Conservation (phyloP, 2,797 vertebrate genomes). For the Clarias laeviceps region DNA sequence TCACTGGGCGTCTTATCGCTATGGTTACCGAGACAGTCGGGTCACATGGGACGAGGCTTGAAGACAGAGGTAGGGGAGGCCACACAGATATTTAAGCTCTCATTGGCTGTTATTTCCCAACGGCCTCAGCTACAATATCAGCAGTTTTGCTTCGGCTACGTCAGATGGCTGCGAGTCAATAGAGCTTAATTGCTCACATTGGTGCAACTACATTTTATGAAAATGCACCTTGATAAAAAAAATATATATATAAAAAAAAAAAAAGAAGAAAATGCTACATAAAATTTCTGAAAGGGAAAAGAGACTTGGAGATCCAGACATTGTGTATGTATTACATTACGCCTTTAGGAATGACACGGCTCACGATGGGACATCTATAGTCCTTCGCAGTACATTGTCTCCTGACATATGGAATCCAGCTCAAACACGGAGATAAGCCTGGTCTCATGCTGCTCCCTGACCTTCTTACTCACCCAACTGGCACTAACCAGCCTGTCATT, state of each 20-base stretch:
- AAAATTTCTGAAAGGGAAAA: not conserved
- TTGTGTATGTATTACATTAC: not conserved
- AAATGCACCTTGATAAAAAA: not conserved
- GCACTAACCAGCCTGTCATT: constrained; percentile 77
- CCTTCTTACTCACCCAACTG: constrained; percentile 79
- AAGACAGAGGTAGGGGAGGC: not conserved
- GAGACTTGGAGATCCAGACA: not conserved
- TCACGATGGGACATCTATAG: not conserved
- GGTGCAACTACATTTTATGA: constrained; percentile 30
- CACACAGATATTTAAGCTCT: constrained; percentile 69
- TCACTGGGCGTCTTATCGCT: constrained; percentile 64
- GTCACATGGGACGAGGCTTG: constrained; percentile 58
- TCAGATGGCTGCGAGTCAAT: constrained; percentile 23
- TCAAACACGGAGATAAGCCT: constrained; percentile 72
- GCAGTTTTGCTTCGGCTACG: constrained; percentile 34
- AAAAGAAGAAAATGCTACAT: not conserved
- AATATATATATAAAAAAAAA: too few relatives aligned
- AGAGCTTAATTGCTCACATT: constrained; percentile 28
- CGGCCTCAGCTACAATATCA: constrained; percentile 37
- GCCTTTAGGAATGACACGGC: not conserved
- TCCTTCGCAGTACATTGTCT: constrained; percentile 47
- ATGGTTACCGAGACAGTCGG: constrained; percentile 71
- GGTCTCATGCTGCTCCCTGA: constrained; percentile 75
- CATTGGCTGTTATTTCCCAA: constrained; percentile 64
- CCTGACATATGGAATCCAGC: constrained; percentile 74